phyloP scores from a whole-genome alignment of 2,113 vertebrate genomes.

The Aramus guarauna region DNA sequence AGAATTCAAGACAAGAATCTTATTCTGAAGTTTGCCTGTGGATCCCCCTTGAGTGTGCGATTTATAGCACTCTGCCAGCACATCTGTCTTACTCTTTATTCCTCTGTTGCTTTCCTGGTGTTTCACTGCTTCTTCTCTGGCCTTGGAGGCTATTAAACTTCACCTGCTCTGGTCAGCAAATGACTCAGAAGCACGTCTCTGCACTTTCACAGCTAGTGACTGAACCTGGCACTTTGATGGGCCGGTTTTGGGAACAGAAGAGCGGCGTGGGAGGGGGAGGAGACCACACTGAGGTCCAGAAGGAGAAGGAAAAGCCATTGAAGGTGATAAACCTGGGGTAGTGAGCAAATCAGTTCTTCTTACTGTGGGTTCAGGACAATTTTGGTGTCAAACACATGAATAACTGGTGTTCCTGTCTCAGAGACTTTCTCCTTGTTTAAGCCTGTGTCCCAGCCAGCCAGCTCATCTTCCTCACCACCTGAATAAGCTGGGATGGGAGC shows the following conservation, averaged over 20 bases:
- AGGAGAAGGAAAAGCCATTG: not conserved
- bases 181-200: not conserved
- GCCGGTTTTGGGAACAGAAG: not conserved
- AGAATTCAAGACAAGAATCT: not conserved
- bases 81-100: not conserved
- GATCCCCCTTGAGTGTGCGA: not conserved
- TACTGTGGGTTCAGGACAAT: not conserved
- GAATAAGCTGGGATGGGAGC: not conserved
- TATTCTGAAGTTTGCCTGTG: not conserved
- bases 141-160: not conserved
- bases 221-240: not conserved
- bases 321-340: not conserved
- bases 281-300: not conserved
- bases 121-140: not conserved
- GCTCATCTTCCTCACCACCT: not conserved
- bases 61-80: conserved; percentile 1
- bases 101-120: not conserved
- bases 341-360: not conserved
- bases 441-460: not conserved
- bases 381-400: not conserved
- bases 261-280: not conserved
- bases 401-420: not conserved
- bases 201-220: not conserved
- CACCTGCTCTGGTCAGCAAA: not conserved
- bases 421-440: not conserved